Evolutionary conservation across 2,113 vertebrate genomes (phyloP).

Genomic region (Phalacrocorax pelagicus): DNA sequence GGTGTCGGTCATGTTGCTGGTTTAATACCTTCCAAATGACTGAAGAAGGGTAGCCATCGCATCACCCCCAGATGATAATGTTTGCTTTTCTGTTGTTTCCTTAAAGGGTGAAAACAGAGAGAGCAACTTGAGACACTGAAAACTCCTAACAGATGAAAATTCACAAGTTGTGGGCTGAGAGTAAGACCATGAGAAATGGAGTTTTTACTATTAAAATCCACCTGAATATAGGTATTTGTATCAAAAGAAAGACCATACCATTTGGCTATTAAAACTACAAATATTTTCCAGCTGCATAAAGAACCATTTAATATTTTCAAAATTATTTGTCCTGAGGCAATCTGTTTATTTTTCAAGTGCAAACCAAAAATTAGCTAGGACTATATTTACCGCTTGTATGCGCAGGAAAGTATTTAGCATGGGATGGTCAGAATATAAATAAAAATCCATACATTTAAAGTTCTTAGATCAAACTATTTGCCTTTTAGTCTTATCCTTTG

Average conservation of each 20-base stretch:
- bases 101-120: not conserved
- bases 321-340: not conserved
- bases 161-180: not conserved
- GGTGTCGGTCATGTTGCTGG: not conserved
- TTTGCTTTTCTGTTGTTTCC: not conserved
- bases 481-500: not conserved
- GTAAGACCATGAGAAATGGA: not conserved
- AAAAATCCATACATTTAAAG: not conserved
- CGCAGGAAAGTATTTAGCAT: not conserved
- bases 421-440: not conserved
- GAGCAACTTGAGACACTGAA: not conserved
- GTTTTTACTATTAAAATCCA: not conserved
- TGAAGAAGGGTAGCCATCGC: not conserved
- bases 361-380: not conserved
- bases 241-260: not conserved
- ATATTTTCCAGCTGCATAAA: conserved; percentile 32
- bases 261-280: not conserved
- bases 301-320: conserved; percentile 2
- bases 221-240: conserved; percentile 1
- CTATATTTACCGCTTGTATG: not conserved
- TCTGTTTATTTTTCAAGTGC: conserved; percentile 33
- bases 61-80: not conserved
- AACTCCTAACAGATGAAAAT: not conserved
- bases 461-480: not conserved
- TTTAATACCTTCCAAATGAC: not conserved